Base-by-base conservation (phyloP, 2,888 invertebrate species). In the Lissocephala sabroskyi region DNA sequence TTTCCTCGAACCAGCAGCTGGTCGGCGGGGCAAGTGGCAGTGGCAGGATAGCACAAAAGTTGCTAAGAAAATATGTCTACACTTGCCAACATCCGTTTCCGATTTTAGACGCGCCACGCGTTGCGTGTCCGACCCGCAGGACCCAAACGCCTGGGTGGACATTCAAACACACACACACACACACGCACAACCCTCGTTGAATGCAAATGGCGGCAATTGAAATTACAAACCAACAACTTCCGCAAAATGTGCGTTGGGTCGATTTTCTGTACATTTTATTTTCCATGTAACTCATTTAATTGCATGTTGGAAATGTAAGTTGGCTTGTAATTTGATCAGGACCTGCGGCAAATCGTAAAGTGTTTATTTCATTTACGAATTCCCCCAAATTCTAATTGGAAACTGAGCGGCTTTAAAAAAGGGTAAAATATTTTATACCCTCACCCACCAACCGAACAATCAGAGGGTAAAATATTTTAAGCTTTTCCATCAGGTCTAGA, bases 51-150 rank as follows among this genome's bases (percentile, higher is more conserved):
- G 13, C 2, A 33, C 40, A 61, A 70, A 67, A 59, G 29, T 64
- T 62, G 41, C 62, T 51, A 70, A 62, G 66, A 70, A 67, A 70
- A 70, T 67, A 66, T 65, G 65, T 64, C 65, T 65, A 65, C 65
- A 67, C 65, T 67, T 66, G 61, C 70, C 63, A 50, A 70, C 65
- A 66, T 66, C 70, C 66, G 66, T 65, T 66, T 70, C 63, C 61
- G 70, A 45, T 58, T 60, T 60, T 33, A 51, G 62, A 39, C 37
- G 30, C 23, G 37, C 41, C 32, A 49, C 28, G 32, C 52, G 48
- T 35, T 19, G 9, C 41, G 36, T 47, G 26, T 52, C 51, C 33
- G 42, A 35, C 35, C 16, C 35, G 14, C 5, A 3, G 14, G 10
- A 13, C 35, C 16, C 35, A 32, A 10, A 29, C n/a, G 29, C 29